Evolutionary conservation across 2,888 invertebrate genomes (phyloP).

Genomic region (Drosophila anceps): DNA sequence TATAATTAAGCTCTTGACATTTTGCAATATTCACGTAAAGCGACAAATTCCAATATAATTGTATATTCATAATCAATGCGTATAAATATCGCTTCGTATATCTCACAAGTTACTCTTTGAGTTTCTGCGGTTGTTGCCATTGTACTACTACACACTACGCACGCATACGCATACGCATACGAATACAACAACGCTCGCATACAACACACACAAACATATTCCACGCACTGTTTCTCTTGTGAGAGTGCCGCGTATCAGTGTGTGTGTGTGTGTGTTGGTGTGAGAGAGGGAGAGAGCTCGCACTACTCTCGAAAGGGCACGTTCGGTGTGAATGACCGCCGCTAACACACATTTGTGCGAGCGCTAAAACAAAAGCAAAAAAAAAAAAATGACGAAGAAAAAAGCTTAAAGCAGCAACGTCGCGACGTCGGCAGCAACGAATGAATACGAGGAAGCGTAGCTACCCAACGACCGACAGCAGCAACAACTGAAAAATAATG

Average conservation of each 20-base stretch:
- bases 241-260: constrained; percentile 18
- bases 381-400: constrained; percentile 40
- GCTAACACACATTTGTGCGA: constrained; percentile 84
- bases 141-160: constrained; percentile 45
- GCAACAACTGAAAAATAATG: constrained; percentile 67
- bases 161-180: constrained; percentile 10
- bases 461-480: constrained; percentile 42
- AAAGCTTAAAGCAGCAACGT: constrained; percentile 49
- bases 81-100: constrained; percentile 26
- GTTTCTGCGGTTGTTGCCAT: constrained; percentile 59
- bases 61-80: constrained; percentile 20
- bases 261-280: constrained; percentile 3
- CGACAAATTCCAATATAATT: constrained; percentile 12
- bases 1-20: constrained; percentile 1
- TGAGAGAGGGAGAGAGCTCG: constrained; percentile 37
- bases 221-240: constrained; percentile 50
- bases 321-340: constrained; percentile 84
- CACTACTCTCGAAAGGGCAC: constrained; percentile 80
- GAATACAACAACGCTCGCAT: constrained; percentile 10
- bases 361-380: constrained; percentile 69
- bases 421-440: constrained; percentile 47
- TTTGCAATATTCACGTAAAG: constrained; percentile 14
- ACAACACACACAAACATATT: constrained; percentile 21
- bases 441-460: constrained; percentile 60
- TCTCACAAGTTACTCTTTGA: constrained; percentile 47